Conservation (phyloP, 2,888 invertebrate genomes). For the Lymantria monacha region DNA sequence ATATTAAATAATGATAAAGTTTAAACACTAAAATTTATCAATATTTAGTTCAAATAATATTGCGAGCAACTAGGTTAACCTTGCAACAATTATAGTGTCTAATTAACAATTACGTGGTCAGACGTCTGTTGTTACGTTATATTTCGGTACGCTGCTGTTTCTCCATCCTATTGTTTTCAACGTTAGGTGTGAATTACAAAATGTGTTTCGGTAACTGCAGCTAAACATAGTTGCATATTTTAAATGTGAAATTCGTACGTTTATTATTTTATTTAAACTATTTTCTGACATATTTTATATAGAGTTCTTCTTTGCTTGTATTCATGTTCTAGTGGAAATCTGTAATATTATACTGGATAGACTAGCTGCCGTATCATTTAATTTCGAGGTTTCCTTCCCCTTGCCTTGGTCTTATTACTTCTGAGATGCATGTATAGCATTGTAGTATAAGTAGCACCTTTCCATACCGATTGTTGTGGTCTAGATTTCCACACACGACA, state of each 20-base stretch:
- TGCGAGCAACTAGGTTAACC: slow-evolving; percentile 14
- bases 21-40: no score
- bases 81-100: slow-evolving; percentile 14
- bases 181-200: background rate
- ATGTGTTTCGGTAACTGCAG: background rate
- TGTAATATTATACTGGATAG: no score
- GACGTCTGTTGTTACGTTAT: slow-evolving; percentile 10
- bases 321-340: no score
- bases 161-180: slow-evolving; percentile 3
- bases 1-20: no score
- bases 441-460: no score
- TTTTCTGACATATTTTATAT: background rate
- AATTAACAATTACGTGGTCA: slow-evolving; percentile 20
- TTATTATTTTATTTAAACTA: background rate
- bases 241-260: background rate
- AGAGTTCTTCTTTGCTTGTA: no score
- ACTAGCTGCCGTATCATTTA: no score
- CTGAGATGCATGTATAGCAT: no score
- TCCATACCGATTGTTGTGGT: no score
- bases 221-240: background rate
- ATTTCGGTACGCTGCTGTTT: slow-evolving; percentile 3
- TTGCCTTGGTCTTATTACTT: no score
- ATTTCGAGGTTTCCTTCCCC: no score
- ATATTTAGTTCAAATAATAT: background rate
- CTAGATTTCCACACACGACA: no score